Conservation (phyloP, 2,888 invertebrate species). For the Rhamnusium bicolor region DNA sequence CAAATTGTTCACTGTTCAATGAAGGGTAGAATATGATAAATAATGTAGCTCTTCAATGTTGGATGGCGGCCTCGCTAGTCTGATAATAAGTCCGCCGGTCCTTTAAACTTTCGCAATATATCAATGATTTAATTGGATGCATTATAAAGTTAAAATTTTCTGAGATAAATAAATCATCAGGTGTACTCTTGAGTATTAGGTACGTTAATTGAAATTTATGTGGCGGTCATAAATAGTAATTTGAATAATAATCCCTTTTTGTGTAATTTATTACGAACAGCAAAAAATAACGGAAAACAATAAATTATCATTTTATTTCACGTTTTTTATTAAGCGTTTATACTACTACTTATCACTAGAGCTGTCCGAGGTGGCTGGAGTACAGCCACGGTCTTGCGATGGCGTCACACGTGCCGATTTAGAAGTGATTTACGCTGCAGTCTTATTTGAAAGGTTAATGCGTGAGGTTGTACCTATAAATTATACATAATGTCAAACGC, state of each 20-base stretch:
- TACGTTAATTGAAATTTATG: slow-evolving; percentile 16
- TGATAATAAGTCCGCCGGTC: not conserved
- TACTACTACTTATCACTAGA: no score
- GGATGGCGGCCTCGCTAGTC: not conserved
- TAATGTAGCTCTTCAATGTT: not conserved
- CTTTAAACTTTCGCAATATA: slow-evolving; percentile 13
- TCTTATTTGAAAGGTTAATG: no score
- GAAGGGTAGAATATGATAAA: not conserved
- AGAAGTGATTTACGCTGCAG: no score
- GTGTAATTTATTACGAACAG: not conserved
- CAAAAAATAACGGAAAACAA: not conserved
- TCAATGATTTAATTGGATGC: slow-evolving; percentile 11
- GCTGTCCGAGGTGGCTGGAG: no score
- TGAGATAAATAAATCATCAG: not conserved
- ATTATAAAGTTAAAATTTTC: slow-evolving; percentile 2
- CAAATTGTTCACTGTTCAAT: not conserved
- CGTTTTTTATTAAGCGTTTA: not conserved
- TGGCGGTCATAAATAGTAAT: not conserved
- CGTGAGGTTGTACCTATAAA: no score
- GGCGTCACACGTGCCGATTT: no score
- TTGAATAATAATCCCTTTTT: not conserved
- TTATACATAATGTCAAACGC: no score
- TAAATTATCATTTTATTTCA: not conserved
- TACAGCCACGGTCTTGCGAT: no score
- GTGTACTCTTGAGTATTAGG: not conserved